Evolutionary conservation across 2,888 invertebrate species (phyloP).

Genomic region (Gastrophysa polygoni): DNA sequence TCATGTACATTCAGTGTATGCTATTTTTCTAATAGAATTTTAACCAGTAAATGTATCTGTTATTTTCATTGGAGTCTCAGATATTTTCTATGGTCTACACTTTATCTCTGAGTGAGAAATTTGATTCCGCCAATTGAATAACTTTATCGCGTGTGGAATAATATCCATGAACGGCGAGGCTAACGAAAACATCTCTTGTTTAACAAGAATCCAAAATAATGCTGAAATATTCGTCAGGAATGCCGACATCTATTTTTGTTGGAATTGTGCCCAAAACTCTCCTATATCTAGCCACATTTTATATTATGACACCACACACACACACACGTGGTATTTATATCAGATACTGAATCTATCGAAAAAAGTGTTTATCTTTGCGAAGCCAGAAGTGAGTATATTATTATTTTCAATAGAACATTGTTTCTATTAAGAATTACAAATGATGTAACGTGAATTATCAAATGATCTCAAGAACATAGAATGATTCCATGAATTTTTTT

Average conservation of each 20-base stretch:
- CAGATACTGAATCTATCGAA: neutral
- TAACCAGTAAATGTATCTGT: neutral
- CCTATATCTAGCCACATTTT: conserved; percentile 28
- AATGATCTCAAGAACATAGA: too few relatives aligned
- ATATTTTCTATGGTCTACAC: neutral
- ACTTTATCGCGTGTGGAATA: neutral
- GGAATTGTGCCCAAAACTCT: conserved; percentile 28
- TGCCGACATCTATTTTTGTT: conserved; percentile 25
- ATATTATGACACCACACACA: conserved; percentile 21
- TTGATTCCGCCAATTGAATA: neutral
- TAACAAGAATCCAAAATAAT: conserved; percentile 13
- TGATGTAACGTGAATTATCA: too few relatives aligned
- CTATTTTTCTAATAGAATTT: neutral
- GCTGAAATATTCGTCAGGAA: conserved; percentile 17
- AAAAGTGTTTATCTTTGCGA: neutral
- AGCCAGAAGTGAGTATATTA: neutral
- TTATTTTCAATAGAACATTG: too few relatives aligned
- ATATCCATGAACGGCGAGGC: neutral
- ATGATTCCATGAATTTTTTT: too few relatives aligned
- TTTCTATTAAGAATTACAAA: too few relatives aligned
- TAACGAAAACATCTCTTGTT: neutral
- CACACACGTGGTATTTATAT: conserved; percentile 24
- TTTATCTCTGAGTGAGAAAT: neutral
- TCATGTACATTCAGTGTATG: neutral
- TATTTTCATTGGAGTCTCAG: neutral